These are phyloP conservation scores for Fringilla coelebs DNA, from an alignment of 2,797 vertebrate species.

Conservation along the genomic window DNA sequence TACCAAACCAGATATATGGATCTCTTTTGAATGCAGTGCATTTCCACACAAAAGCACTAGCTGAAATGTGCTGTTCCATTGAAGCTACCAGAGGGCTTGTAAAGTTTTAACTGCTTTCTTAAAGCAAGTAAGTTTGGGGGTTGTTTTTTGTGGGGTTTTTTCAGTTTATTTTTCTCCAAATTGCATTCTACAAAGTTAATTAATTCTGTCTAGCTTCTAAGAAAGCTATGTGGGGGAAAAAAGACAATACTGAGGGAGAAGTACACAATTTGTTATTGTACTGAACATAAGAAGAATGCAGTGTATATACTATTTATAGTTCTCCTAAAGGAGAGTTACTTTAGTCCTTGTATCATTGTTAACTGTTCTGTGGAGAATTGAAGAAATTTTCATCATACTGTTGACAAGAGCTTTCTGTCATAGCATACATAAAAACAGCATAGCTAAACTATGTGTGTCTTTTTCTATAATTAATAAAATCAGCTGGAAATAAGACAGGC, in stretches of 20 bases:
- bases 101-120: neutral
- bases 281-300: neutral
- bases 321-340: neutral
- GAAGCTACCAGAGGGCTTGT: neutral
- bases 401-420: neutral
- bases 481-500: neutral
- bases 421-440: neutral
- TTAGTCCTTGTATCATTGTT: neutral
- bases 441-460: neutral
- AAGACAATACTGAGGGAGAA: neutral
- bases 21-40: neutral
- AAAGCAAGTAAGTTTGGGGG: neutral
- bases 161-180: neutral
- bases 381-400: neutral
- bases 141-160: neutral
- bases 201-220: neutral
- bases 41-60: neutral
- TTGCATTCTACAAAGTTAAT: neutral
- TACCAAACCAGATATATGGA: neutral
- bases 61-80: neutral
- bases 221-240: neutral
- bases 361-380: neutral
- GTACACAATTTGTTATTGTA: neutral
- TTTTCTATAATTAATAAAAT: neutral
- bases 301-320: neutral